A percentile compares a stretch with the other conserved stretches of the same genome.
Conservation (phyloP, 2,797 vertebrate genomes). For the Pygocentrus nattereri region DNA sequence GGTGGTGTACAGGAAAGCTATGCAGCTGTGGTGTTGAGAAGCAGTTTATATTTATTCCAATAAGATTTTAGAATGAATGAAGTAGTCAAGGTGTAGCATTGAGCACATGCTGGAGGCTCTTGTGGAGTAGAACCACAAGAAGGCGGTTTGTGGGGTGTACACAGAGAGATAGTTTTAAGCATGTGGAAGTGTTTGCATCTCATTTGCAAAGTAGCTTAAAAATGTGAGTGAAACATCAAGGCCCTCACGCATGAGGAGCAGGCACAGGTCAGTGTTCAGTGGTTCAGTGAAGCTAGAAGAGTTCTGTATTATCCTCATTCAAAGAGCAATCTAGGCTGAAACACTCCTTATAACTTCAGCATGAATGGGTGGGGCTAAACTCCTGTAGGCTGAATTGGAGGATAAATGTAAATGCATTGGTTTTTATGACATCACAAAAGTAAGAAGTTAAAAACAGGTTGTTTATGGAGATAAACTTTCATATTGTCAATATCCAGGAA, state of each 20-base stretch:
- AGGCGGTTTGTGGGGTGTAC: neutral
- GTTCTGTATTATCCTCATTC: neutral
- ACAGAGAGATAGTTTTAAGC: constrained; percentile 19
- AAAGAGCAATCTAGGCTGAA: neutral
- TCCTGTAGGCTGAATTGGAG: too few relatives aligned
- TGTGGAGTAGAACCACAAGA: constrained; percentile 20
- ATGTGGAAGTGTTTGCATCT: constrained; percentile 35
- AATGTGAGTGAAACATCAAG: neutral
- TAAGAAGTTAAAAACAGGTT: too few relatives aligned
- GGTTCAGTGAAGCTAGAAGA: neutral
- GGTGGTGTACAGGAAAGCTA: constrained; percentile 37
- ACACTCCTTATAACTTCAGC: neutral
- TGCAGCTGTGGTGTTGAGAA: neutral
- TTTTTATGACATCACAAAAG: too few relatives aligned
- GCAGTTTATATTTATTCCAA: constrained; percentile 11
- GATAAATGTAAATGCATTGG: too few relatives aligned
- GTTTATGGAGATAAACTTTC: too few relatives aligned
- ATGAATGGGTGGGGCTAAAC: too few relatives aligned
- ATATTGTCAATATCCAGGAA: too few relatives aligned
- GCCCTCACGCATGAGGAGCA: constrained; percentile 11
- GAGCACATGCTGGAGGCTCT: neutral
- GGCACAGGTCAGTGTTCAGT: neutral
- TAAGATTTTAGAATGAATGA: constrained; percentile 42
- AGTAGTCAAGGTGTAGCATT: constrained; percentile 29
- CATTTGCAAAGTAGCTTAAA: constrained; percentile 29